Percentiles rank a stretch among this genome's conserved stretches.
phyloP scores from a whole-genome alignment of 2,888 invertebrate genomes.

The Glyphotaelius pellucidus region DNA sequence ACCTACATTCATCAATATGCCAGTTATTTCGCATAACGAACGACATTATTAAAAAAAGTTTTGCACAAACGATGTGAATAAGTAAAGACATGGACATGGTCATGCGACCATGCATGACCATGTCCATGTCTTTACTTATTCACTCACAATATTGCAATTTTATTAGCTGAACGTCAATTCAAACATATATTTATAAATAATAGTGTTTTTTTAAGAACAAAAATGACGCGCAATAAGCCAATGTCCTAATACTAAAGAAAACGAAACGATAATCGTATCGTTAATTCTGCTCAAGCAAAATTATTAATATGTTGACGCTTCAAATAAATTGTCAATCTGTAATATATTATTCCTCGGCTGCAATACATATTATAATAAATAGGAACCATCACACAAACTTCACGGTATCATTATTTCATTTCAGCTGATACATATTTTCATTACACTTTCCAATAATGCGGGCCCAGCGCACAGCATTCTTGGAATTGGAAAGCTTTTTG shows the following conservation, averaged over 20 bases:
- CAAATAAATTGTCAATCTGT: not conserved
- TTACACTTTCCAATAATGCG: not conserved
- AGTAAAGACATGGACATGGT: no score
- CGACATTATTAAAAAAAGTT: no score
- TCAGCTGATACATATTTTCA: not conserved
- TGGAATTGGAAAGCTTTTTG: not conserved
- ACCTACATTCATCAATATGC: no score
- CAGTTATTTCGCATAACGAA: no score
- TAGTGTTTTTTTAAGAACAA: not conserved
- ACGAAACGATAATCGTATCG: not conserved
- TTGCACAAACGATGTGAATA: no score
- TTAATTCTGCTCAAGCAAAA: not conserved
- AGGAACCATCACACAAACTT: no score
- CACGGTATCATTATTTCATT: no score
- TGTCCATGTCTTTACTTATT: not conserved
- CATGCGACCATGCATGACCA: no score
- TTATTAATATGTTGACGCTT: not conserved
- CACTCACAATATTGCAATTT: not conserved
- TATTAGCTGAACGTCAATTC: not conserved
- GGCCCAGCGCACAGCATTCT: not conserved
- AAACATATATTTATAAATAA: not conserved
- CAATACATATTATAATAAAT: not conserved
- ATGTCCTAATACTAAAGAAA: not conserved
- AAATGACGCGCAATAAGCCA: not conserved
- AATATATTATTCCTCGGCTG: not conserved